phyloP scores from a whole-genome alignment of 2,113 vertebrate genomes.

The Plestiodon gilberti region DNA sequence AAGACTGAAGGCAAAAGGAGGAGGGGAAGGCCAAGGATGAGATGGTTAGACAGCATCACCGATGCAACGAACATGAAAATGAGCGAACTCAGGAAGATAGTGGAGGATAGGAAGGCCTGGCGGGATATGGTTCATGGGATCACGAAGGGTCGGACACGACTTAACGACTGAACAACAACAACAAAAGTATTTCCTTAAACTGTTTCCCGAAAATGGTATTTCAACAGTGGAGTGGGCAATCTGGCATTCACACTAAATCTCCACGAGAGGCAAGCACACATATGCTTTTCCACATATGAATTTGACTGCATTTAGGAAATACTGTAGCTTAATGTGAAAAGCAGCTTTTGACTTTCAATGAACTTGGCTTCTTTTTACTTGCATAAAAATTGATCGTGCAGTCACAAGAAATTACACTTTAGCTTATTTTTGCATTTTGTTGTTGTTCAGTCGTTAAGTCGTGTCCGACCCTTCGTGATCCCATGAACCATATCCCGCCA shows the following conservation, averaged over 20 bases:
- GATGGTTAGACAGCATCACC: no score
- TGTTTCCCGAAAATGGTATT: neutral
- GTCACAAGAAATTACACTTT: slow-evolving; percentile 41
- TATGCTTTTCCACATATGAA: neutral
- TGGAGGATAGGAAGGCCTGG: no score
- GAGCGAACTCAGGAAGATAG: no score
- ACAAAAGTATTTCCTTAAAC: neutral
- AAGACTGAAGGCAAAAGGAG: no score
- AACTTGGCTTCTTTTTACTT: slow-evolving; percentile 24
- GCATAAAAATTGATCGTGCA: slow-evolving; percentile 19
- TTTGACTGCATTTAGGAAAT: neutral
- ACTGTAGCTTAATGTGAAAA: neutral
- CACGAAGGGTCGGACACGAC: no score
- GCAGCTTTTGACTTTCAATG: slow-evolving; percentile 17
- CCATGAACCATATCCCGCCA: no score
- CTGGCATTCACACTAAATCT: neutral
- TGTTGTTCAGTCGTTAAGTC: no score
- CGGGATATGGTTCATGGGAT: no score
- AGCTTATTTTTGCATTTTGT: slow-evolving; percentile 33
- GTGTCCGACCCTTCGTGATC: no score
- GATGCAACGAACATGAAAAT: no score
- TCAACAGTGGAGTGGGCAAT: neutral
- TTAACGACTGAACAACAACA: no score
- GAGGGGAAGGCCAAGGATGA: no score
- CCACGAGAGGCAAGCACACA: neutral